phyloP scores from a whole-genome alignment of 2,888 invertebrate genomes.

The Cephus spinipes region DNA sequence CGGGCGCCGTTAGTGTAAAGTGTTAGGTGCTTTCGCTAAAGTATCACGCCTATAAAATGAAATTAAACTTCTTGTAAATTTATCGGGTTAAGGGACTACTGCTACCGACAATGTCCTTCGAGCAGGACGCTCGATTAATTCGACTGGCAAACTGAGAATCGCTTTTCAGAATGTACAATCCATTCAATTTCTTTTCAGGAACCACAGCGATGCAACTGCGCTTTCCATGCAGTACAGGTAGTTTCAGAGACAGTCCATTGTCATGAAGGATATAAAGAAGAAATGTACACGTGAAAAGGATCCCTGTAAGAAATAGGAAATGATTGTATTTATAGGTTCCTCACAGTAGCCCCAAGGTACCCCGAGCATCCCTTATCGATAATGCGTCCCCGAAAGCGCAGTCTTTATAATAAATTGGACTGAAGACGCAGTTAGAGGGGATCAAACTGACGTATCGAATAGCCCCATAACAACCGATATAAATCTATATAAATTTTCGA shows the following conservation, averaged over 20 bases:
- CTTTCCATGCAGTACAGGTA: too few species aligned
- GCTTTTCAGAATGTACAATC: too few species aligned
- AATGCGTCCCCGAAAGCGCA: slow-evolving; percentile 36
- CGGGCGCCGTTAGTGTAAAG: slow-evolving; percentile 51
- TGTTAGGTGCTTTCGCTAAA: slow-evolving; percentile 55
- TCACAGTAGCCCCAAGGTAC: too few species aligned
- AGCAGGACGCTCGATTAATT: slow-evolving; percentile 3
- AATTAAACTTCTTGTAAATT: slow-evolving; percentile 59
- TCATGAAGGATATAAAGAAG: too few species aligned
- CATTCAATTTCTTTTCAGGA: too few species aligned
- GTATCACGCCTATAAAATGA: slow-evolving; percentile 61
- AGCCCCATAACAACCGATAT: slow-evolving; percentile 24
- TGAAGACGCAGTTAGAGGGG: slow-evolving; percentile 37
- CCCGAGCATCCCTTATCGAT: slow-evolving; percentile 33
- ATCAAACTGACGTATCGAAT: slow-evolving; percentile 39
- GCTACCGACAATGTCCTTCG: background rate
- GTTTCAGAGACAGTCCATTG: too few species aligned
- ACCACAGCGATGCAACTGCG: too few species aligned
- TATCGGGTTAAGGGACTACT: slow-evolving; percentile 36
- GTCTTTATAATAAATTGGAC: slow-evolving; percentile 43
- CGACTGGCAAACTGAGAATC: background rate
- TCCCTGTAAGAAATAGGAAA: too few species aligned
- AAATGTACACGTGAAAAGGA: too few species aligned
- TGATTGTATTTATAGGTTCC: too few species aligned
- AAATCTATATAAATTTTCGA: slow-evolving; percentile 45